Evolutionary conservation across 1,140 invertebrate genomes (phyloP), one percentile per base, ranked within the genome.

Genomic region (Drosophila gunungcola): DNA sequence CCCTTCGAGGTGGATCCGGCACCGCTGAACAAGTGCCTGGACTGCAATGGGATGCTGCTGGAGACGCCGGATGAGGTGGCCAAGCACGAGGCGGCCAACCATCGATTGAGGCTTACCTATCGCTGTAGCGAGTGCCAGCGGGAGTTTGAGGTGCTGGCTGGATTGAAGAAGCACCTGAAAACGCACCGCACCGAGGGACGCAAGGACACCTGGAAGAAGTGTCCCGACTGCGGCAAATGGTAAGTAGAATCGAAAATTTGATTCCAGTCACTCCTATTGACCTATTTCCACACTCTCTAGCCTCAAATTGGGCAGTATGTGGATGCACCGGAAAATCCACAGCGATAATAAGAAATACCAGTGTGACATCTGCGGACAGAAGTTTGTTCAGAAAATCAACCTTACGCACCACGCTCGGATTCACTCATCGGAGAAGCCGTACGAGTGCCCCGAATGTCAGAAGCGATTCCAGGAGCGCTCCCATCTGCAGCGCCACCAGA

Each of bases 371-470:
- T 94, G 94, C 79, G 93, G 92, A 2, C 93, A 93, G 73, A 92
- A 92, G 46, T 94, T 94, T 65, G 93, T 93, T 13, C 93, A 94
- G 67, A 94, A 94, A 77, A 91, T 92, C 13, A 94, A 94, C 73
- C 86, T 94, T 52, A 93, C 93, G 39, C 91, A 93, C 62, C 93
- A 94, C 76, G 81, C 94, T 6, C 93, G 94, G 16, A 93, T 93
- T 29, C 94, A 95, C 82, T 93, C 92, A 63, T 94, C 94, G 9
- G 93, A 94, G 56, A 95, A 95, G 82, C 95, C 95, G 0, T 95
- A 94, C 74, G 92, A 93, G 65, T 96, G 95, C 80, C 93, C 94
- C 53, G 90, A 95, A 53, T 96, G 95, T 79, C 92, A 93, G 43
- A 93, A 93, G 81, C 80, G 91, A 64, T 94, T 93, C 79, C 92